Evolutionary conservation across 37 sponge, comb jelly and placozoan species (phyloP), one percentile per base, ranked within the genome.

Genomic region (Bolinopsis microptera): DNA sequence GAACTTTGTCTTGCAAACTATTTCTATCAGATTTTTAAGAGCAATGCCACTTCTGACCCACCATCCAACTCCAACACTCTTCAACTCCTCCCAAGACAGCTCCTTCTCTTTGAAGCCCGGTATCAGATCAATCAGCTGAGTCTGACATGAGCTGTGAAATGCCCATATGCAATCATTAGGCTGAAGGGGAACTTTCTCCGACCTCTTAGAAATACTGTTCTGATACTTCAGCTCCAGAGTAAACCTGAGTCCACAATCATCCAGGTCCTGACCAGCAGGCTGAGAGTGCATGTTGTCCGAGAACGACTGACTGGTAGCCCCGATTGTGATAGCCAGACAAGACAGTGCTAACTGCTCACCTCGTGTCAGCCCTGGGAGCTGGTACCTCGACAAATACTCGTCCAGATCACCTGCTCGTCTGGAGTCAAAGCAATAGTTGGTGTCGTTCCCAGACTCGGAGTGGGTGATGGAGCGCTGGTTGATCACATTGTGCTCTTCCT

Each of bases 221-320:
- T 94, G 94, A 69, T 94, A 94, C 23, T 94, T 94, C 69, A 97
- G 93, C 0, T 96, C 94, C 26, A 97, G 92, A 8, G 96, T 94
- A 35, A 94, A 98, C 24, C 99, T 94, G 32, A 98, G 92, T 16
- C 97, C 97, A 93, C 99, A 98, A 38, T 97, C 99, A 94, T 98
- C 99, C 94, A 98, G 95, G 0, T 94, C 96, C 39, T 97, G 96
- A 26, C 94, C 94, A 5, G 22, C 5, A 21, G 82, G 82, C 37
- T 80, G 23, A 37, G 82, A 33, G 37, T 80, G 82, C 38, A 35
- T 80, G 8, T 33, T 80, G 23, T 80, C 82, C 5, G 82, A 80
- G 38, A 80, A 80, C 5, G 82, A 35, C 82, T 80, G 82, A 22
- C 23, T 80, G 18, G 92, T 94, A 13, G 94, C 69, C 22, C 96